Conservation (phyloP, 2,888 invertebrate species). For the Altica lythri region DNA sequence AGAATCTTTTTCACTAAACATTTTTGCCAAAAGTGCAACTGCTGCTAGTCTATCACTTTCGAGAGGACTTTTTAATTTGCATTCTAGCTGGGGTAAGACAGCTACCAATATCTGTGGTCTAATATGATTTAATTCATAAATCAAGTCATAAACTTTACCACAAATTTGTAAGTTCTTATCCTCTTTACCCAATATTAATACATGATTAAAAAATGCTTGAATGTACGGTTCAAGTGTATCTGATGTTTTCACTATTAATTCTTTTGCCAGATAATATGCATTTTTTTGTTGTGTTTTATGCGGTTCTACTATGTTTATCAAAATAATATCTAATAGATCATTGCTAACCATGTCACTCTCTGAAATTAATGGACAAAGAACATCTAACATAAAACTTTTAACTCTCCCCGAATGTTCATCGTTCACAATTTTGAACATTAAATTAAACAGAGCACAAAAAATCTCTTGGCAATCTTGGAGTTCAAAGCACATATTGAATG, state of each 20-base stretch:
- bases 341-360: constrained; percentile 95
- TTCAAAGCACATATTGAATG: constrained; percentile 98
- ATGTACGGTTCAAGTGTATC: constrained; percentile 94
- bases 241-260: constrained; percentile 87
- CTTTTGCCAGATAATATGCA: constrained; percentile 88
- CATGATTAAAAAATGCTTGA: constrained; percentile 97
- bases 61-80: constrained; percentile 90
- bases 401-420: constrained; percentile 96
- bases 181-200: constrained; percentile 86
- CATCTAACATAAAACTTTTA: constrained; percentile 95
- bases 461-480: constrained; percentile 97
- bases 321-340: constrained; percentile 90
- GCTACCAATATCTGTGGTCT: constrained; percentile 84
- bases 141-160: constrained; percentile 89
- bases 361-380: constrained; percentile 89
- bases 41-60: constrained; percentile 88
- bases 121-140: constrained; percentile 94
- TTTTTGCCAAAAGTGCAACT: constrained; percentile 86
- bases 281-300: constrained; percentile 87
- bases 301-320: constrained; percentile 94
- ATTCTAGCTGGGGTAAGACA: constrained; percentile 92
- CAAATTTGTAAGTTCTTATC: constrained; percentile 79
- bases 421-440: constrained; percentile 95
- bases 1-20: constrained; percentile 96
- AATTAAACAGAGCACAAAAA: constrained; percentile 88